Conservation (phyloP, 2,113 vertebrate genomes). For the Phodopus roborovskii region DNA sequence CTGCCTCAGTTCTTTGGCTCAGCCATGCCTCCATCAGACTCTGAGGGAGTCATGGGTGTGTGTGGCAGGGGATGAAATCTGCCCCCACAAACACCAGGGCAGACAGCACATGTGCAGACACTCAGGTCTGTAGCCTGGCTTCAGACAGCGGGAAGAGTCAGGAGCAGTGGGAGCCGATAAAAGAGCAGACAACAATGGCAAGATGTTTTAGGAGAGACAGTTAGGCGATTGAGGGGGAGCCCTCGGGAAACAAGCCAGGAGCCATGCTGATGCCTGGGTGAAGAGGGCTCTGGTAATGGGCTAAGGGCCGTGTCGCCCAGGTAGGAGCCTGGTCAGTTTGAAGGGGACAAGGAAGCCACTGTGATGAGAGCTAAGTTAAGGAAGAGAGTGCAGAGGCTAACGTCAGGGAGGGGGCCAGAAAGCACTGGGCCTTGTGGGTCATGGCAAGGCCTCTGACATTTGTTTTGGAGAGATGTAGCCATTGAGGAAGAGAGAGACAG, state of each 20-base stretch:
- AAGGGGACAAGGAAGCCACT: background rate
- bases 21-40: background rate
- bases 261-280: background rate
- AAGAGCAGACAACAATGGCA: too few relatives aligned
- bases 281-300: background rate
- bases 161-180: too few relatives aligned
- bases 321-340: background rate
- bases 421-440: background rate
- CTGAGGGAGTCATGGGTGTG: background rate
- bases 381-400: too few relatives aligned
- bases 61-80: background rate
- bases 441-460: background rate
- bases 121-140: background rate
- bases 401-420: background rate
- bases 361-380: background rate
- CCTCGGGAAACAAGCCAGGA: background rate
- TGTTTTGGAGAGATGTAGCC: background rate
- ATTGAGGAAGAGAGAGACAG: background rate
- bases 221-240: background rate
- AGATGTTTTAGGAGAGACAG: background rate
- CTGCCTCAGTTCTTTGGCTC: background rate
- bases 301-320: background rate
- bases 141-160: background rate
- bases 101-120: background rate
- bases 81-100: background rate